A percentile compares a stretch with the other conserved stretches of the same genome.
phyloP scores from a whole-genome alignment of 2,113 vertebrate species.

The Lepidothrix coronata region DNA sequence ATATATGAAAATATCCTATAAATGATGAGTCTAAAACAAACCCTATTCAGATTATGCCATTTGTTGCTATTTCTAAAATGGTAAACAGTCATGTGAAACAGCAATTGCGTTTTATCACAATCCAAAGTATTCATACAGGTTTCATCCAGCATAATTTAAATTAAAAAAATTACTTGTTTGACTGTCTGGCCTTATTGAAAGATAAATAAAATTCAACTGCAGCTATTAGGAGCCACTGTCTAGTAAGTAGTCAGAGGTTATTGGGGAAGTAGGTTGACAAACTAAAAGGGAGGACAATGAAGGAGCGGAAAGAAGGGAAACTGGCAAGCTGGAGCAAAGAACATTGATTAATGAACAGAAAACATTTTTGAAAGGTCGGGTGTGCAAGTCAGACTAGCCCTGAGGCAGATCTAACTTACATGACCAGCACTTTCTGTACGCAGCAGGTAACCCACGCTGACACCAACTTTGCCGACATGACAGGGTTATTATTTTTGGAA shows the following conservation, averaged over 20 bases:
- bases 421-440: slow-evolving; percentile 60
- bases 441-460: slow-evolving; percentile 75
- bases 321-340: slow-evolving; percentile 64
- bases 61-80: neutral
- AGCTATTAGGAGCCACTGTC: neutral
- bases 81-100: neutral
- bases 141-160: neutral
- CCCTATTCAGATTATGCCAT: neutral
- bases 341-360: slow-evolving; percentile 76
- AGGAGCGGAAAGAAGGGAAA: slow-evolving; percentile 55
- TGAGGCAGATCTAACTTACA: slow-evolving; percentile 69
- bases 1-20: neutral
- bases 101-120: neutral
- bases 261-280: slow-evolving; percentile 10
- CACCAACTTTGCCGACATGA: slow-evolving; percentile 72
- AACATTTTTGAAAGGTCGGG: slow-evolving; percentile 75
- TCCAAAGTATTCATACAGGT: neutral
- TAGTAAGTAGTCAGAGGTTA: neutral
- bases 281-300: slow-evolving; percentile 51
- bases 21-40: neutral
- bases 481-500: slow-evolving; percentile 76
- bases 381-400: slow-evolving; percentile 66
- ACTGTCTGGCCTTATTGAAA: neutral
- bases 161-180: neutral
- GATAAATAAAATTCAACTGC: slow-evolving; percentile 16